These are phyloP conservation scores for Parelbella ahira DNA, from an alignment of 2,888 invertebrate genomes.

Conservation along the genomic window DNA sequence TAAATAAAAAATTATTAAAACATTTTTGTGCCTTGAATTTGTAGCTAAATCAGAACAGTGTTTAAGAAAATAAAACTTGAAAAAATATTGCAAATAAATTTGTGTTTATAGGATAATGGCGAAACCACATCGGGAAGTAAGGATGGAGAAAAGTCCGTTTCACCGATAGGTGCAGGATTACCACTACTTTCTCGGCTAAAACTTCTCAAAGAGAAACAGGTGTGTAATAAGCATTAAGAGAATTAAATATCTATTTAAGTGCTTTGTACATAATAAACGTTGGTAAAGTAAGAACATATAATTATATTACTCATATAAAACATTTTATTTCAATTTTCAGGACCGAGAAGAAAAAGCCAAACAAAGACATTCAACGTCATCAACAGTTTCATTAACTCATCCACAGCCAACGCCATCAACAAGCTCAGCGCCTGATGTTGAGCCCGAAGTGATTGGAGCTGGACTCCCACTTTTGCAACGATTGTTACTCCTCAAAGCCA, in stretches of 20 bases:
- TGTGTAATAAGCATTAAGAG: no score
- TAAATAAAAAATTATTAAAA: no score
- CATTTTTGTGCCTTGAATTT: no score
- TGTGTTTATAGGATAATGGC: constrained; percentile 63
- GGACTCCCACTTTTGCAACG: constrained; percentile 88
- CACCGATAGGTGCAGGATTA: constrained; percentile 91
- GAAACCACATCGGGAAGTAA: constrained; percentile 64
- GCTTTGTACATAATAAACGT: no score
- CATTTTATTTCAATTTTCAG: constrained; percentile 35
- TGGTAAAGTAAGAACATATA: no score
- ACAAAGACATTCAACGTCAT: constrained; percentile 63
- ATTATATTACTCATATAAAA: no score
- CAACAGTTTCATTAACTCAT: constrained; percentile 63
- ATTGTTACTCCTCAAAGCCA: constrained; percentile 86
- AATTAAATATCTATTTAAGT: no score
- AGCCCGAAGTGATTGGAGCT: constrained; percentile 84
- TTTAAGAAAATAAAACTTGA: no score
- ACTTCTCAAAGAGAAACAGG: constrained; percentile 92
- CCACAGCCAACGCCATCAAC: constrained; percentile 82
- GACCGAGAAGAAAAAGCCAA: constrained; percentile 77
- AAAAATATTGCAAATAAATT: no score
- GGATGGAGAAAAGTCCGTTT: constrained; percentile 82
- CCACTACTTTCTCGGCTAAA: constrained; percentile 89
- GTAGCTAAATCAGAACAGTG: no score
- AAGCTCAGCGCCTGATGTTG: constrained; percentile 77